Evolutionary conservation across 2,797 vertebrate species (phyloP).

Genomic region (Gobionotothen gibberifrons): DNA sequence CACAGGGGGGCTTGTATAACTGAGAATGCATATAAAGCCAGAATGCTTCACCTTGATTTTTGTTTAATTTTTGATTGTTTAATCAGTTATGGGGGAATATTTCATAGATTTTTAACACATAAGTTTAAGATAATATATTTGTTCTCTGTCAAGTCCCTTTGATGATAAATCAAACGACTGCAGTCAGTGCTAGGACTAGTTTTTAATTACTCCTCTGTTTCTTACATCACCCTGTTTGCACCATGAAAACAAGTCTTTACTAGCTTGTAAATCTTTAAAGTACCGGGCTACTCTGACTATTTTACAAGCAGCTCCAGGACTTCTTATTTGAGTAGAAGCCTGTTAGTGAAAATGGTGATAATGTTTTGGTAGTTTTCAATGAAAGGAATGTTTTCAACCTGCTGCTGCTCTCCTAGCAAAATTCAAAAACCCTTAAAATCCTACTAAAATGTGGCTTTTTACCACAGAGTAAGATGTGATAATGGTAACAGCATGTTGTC

Average conservation of each 20-base stretch:
- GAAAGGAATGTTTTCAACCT: slow-evolving; percentile 23
- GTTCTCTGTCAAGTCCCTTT: background rate
- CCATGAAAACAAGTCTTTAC: slow-evolving; percentile 5
- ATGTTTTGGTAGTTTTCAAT: background rate
- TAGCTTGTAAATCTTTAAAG: slow-evolving; percentile 20
- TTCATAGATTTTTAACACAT: background rate
- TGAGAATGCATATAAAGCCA: too few species aligned
- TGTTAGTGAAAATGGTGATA: background rate
- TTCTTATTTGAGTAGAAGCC: background rate
- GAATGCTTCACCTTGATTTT: too few species aligned
- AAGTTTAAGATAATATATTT: accelerated
- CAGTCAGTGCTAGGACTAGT: background rate
- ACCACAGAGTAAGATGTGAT: background rate
- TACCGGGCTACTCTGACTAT: background rate
- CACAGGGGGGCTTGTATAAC: too few species aligned
- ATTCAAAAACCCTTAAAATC: background rate
- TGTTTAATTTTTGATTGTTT: background rate
- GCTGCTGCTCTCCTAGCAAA: background rate
- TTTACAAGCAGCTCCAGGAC: slow-evolving; percentile 4
- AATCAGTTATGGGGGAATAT: background rate
- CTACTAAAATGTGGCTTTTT: background rate
- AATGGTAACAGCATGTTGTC: background rate
- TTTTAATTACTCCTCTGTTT: background rate
- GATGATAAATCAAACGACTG: background rate
- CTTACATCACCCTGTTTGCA: background rate